Evolutionary conservation across 2,797 vertebrate genomes (phyloP), one percentile per base, ranked within the genome.

Genomic region (Podarcis siculus): DNA sequence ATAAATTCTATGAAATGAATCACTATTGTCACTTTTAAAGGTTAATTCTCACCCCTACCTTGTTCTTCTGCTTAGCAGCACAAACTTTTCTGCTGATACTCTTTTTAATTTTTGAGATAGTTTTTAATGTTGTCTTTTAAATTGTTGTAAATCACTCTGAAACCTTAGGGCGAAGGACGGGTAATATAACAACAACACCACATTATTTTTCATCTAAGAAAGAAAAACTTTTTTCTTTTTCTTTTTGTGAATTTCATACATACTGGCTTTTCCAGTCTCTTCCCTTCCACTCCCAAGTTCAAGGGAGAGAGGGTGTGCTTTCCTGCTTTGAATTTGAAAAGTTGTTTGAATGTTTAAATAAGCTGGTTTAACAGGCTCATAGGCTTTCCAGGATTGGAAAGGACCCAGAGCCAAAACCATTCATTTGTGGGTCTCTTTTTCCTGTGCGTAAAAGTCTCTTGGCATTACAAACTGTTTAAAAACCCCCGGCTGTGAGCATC

Each of bases 331-430:
- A 55, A 37, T 78, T 7, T 25, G 42, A 78, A 88, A 78, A 55
- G 30, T 49, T 10, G 58, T 80, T 87, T 87, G 64, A 23, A 32
- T 39, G 61, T 69, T 83, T 49, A 55, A 77, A 23, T 69, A 55
- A 55, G 95, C 92, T 94, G 55, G 39, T 95, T 93, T 94, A 94
- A 93, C 92, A 94, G 91, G 32, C 91, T 89, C 64, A 8, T 86
- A 83, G 85, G 61, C 64, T 86, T 78, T 75, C 75, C 25, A 69
- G 86, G 86, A 86, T 69, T 17, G 19, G 93, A 87, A 85, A 90
- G 90, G 88, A 89, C 87, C 87, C 71, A 61, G 88, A 45, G 79
- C 0, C 7, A 92, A 91, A 94, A 94, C 90, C 87, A 93, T 91
- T 91, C 30, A 23, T 37, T 91, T 73, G 32, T 17, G 81, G 35